These are phyloP conservation scores for Perca schrenkii DNA, from an alignment of 2,113 vertebrate genomes.

Conservation along the genomic window DNA sequence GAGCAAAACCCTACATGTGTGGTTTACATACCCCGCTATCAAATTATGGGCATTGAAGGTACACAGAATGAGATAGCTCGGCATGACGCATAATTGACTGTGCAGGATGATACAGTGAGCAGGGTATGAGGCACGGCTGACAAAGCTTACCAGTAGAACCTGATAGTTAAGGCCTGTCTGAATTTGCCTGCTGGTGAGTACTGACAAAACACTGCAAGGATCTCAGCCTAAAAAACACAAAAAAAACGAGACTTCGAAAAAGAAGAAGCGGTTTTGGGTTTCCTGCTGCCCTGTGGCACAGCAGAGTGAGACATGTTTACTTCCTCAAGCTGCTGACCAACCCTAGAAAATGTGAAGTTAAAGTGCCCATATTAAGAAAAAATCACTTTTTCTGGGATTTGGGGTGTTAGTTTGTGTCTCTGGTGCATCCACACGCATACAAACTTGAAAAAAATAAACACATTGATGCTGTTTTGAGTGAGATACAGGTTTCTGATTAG, in stretches of 20 bases:
- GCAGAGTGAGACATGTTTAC: conserved; percentile 43
- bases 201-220: conserved; percentile 9
- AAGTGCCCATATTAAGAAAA: no score
- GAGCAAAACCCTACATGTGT: conserved; percentile 42
- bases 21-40: conserved; percentile 38
- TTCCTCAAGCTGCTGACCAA: conserved; percentile 52
- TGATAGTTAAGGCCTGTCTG: conserved; percentile 63
- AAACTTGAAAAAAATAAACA: no score
- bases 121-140: conserved; percentile 34
- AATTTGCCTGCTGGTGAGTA: conserved; percentile 49
- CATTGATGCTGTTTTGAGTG: no score
- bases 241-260: conserved; percentile 34
- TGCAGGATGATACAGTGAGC: conserved; percentile 25
- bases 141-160: conserved; percentile 47
- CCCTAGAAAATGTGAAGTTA: not conserved
- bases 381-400: no score
- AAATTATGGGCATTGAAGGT: conserved; percentile 38
- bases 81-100: conserved; percentile 31
- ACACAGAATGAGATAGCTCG: conserved; percentile 38
- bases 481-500: no score
- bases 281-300: conserved; percentile 72
- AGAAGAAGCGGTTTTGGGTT: conserved; percentile 68
- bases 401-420: no score
- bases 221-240: conserved; percentile 15
- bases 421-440: no score